A percentile compares a stretch with the other conserved stretches of the same genome.
Evolutionary conservation across 2,797 vertebrate genomes (phyloP).

Genomic region (Zalophus californianus): DNA sequence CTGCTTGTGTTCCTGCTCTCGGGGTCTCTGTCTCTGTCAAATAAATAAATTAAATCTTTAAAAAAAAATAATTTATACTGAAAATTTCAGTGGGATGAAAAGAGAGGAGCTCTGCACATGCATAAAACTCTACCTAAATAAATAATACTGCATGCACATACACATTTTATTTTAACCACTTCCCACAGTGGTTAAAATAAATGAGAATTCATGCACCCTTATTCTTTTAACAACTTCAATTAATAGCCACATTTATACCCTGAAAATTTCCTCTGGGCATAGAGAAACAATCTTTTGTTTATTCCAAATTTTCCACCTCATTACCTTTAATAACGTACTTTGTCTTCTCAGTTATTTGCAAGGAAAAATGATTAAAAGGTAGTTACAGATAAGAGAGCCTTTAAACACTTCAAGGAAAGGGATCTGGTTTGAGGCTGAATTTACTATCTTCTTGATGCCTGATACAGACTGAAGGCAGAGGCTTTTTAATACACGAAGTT

Average conservation of each 20-base stretch:
- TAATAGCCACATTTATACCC: background rate
- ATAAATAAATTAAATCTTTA: no score
- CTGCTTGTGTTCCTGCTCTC: no score
- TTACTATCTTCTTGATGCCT: background rate
- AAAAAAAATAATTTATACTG: background rate
- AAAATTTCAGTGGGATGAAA: background rate
- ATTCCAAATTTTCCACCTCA: conserved; percentile 37
- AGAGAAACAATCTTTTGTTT: background rate
- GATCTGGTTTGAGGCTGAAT: background rate
- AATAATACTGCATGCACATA: background rate
- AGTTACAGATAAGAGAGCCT: background rate
- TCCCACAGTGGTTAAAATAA: background rate
- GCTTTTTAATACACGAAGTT: background rate
- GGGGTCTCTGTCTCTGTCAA: no score
- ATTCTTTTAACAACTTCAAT: background rate
- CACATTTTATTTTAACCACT: background rate
- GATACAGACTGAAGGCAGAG: background rate
- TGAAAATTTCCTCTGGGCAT: background rate
- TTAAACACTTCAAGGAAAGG: background rate
- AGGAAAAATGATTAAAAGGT: conserved; percentile 8
- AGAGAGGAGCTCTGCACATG: background rate
- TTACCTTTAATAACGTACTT: background rate
- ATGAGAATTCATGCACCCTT: background rate
- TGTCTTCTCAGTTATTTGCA: conserved; percentile 47
- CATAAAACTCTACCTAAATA: background rate